Percentiles rank a stretch among this genome's conserved stretches.
Conservation (phyloP, 2,888 invertebrate genomes). For the Monopis laevigella region DNA sequence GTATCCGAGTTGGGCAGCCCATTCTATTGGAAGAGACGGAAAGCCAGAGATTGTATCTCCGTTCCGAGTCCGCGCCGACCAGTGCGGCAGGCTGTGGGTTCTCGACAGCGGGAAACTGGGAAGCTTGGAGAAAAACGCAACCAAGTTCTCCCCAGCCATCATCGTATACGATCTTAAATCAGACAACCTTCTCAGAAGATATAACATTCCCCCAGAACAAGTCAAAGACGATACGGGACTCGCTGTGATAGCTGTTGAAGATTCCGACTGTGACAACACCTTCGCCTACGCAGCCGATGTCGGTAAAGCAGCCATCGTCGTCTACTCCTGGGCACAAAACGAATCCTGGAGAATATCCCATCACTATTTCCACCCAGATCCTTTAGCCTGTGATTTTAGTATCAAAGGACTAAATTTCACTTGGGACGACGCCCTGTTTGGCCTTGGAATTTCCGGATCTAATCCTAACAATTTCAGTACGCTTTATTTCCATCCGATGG, state of each 20-base stretch:
- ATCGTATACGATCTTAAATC: conserved; percentile 78
- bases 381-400: conserved; percentile 76
- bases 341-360: conserved; percentile 80
- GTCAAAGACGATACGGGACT: conserved; percentile 72
- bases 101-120: conserved; percentile 77
- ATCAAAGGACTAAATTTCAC: conserved; percentile 75
- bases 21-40: conserved; percentile 61
- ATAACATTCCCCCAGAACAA: conserved; percentile 71
- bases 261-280: conserved; percentile 74
- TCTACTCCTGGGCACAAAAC: conserved; percentile 78
- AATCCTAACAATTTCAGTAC: conserved; percentile 73
- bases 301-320: conserved; percentile 74
- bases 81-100: conserved; percentile 82
- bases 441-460: conserved; percentile 73
- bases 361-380: conserved; percentile 76
- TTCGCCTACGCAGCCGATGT: conserved; percentile 79
- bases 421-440: conserved; percentile 83
- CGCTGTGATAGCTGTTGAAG: conserved; percentile 82
- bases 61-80: conserved; percentile 77
- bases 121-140: conserved; percentile 56
- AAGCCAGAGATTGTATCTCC: conserved; percentile 77
- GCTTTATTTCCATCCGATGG: conserved; percentile 82
- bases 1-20: conserved; percentile 83
- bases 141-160: conserved; percentile 68
- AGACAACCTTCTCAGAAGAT: conserved; percentile 74